Conservation (phyloP, 2,888 invertebrate species). For the Calephelis perditalis region DNA sequence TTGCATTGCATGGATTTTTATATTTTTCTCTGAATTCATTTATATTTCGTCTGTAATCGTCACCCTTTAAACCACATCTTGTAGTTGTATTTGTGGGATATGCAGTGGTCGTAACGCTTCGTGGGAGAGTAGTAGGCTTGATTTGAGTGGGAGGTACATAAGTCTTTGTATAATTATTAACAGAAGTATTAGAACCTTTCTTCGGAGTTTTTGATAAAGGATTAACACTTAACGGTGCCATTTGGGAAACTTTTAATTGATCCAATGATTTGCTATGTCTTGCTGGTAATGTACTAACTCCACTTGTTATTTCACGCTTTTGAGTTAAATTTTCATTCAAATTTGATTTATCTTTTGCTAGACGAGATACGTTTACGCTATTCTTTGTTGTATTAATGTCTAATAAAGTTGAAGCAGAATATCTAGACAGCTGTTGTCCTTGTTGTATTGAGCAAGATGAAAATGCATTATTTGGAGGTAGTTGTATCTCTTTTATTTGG, state of each 20-base stretch:
- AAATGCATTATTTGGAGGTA: slow-evolving; percentile 63
- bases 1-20: slow-evolving; percentile 70
- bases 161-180: slow-evolving; percentile 63
- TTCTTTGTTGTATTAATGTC: slow-evolving; percentile 60
- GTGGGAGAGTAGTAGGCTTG: slow-evolving; percentile 70
- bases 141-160: slow-evolving; percentile 59
- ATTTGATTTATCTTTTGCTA: slow-evolving; percentile 50
- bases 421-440: slow-evolving; percentile 73
- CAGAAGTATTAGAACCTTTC: slow-evolving; percentile 62
- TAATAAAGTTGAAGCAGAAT: slow-evolving; percentile 79
- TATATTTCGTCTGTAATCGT: slow-evolving; percentile 79
- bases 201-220: slow-evolving; percentile 52
- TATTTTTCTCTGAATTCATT: slow-evolving; percentile 81
- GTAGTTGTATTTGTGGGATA: slow-evolving; percentile 67
- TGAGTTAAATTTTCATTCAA: slow-evolving; percentile 52
- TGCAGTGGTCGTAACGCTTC: slow-evolving; percentile 68
- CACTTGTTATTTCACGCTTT: slow-evolving; percentile 64
- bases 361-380: slow-evolving; percentile 43
- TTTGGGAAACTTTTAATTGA: slow-evolving; percentile 81
- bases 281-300: slow-evolving; percentile 79
- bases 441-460: slow-evolving; percentile 64
- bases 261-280: slow-evolving; percentile 91
- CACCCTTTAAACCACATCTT: slow-evolving; percentile 62
- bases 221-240: slow-evolving; percentile 53
- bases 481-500: slow-evolving; percentile 72